Evolutionary conservation across 2,797 vertebrate species (phyloP).

Genomic region (Cossypha niveicapilla): DNA sequence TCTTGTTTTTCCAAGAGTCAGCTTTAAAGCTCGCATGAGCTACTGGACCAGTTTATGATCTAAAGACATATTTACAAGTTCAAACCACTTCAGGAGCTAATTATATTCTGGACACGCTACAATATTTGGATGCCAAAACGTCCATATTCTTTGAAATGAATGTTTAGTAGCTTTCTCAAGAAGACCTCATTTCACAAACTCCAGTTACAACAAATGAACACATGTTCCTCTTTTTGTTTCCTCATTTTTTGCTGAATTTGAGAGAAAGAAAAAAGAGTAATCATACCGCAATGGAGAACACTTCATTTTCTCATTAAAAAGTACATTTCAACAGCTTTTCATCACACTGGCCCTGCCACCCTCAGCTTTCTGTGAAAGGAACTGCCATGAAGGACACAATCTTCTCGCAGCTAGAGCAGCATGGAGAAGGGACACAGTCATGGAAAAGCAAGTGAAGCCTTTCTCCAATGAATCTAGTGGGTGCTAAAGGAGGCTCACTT

Average conservation of each 20-base stretch:
- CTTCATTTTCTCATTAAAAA: constrained; percentile 75
- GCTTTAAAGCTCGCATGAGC: constrained; percentile 25
- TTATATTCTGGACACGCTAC: constrained; percentile 52
- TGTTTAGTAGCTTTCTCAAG: constrained; percentile 69
- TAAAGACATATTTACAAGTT: constrained; percentile 64
- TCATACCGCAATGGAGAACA: constrained; percentile 68
- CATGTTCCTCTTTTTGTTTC: constrained; percentile 75
- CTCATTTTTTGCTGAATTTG: constrained; percentile 73
- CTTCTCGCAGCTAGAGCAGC: neutral
- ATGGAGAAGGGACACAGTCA: neutral
- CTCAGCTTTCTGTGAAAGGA: neutral
- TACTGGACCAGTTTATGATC: constrained; percentile 39
- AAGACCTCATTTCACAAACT: constrained; percentile 71
- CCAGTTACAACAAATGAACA: constrained; percentile 72
- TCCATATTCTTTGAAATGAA: constrained; percentile 72
- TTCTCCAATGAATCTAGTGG: neutral
- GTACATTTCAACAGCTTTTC: constrained; percentile 56
- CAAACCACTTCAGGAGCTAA: constrained; percentile 42
- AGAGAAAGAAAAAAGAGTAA: constrained; percentile 24
- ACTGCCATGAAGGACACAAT: neutral
- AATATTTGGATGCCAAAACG: constrained; percentile 38
- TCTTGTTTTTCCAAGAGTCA: constrained; percentile 59
- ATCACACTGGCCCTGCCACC: neutral
- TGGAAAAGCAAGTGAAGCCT: neutral
- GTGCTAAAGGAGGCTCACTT: neutral